Conservation (phyloP, 2,797 vertebrate species). For the Eulemur mongoz region DNA sequence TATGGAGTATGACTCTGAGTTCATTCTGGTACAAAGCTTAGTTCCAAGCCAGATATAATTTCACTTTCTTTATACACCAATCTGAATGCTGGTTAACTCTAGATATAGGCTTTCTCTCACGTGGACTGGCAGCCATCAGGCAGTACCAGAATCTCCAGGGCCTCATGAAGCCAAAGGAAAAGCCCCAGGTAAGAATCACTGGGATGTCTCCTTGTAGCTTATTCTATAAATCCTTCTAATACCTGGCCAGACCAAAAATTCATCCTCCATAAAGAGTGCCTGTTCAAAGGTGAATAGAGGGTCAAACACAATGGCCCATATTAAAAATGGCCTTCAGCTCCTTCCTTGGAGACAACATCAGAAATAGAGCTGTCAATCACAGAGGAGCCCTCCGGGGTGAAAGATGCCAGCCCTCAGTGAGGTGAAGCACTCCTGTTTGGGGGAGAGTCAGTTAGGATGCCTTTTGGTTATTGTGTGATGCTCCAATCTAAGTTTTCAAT, state of each 20-base stretch:
- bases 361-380: not conserved
- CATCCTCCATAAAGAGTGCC: not conserved
- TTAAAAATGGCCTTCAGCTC: not conserved
- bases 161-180: not conserved
- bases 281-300: not conserved
- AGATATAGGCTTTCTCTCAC: not conserved
- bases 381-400: not conserved
- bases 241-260: not conserved
- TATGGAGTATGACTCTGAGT: not conserved
- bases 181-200: not conserved
- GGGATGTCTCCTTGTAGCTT: not conserved
- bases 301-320: not conserved
- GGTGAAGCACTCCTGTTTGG: not conserved
- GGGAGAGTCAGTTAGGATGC: not conserved
- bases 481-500: not conserved
- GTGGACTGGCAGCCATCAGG: not conserved
- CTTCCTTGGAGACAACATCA: not conserved
- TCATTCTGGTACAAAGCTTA: not conserved
- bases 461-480: not conserved
- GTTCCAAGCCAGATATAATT: not conserved
- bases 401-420: not conserved
- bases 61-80: not conserved
- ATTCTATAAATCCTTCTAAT: not conserved
- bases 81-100: not conserved
- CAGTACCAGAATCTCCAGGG: not conserved